Evolutionary conservation across 2,888 invertebrate genomes (phyloP), one percentile per base, ranked within the genome.

Genomic region (Tiliacea aurago): DNA sequence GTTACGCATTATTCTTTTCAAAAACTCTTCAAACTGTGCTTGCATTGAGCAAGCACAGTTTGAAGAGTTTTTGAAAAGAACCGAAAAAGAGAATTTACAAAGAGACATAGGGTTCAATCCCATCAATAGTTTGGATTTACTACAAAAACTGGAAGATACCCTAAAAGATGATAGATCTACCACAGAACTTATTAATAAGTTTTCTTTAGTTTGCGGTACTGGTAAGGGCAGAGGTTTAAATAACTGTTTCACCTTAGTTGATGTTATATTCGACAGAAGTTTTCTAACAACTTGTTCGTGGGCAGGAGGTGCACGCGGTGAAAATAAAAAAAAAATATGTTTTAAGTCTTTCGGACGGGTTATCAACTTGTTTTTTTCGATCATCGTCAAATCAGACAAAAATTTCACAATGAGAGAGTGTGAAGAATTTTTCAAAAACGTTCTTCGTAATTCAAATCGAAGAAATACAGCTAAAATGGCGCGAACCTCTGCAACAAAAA

Each of bases 391-490:
- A 23, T 61, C 43, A 43, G 61, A 61, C 23, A 61, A 61, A 61
- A 43, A n/a, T 49, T 63, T 63, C 28, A 28, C 28, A 28, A 28
- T 28, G 28, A 28, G 28, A n/a, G n/a, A 28, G 28, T 28, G 28
- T 28, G 28, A 28, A 28, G 28, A 28, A 28, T 28, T 28, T 28
- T 28, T 63, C 49, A 63, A 63, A 63, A 63, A 49, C 49, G n/a
- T 64, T 51, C 49, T 64, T 51, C 64, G 64, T 64, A 64, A 64
- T 51, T 51, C 64, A 37, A 64, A 64, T 64, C 37, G 64, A 64
- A 64, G 47, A 64, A 51, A 51, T 64, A 51, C 49, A 15, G 64
- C 64, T 51, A 49, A 64, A 64, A 64, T 51, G 51, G 64, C 64
- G 9, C 37, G 64, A 51, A n/a, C 64, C 49, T 64, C 64, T n/a